Evolutionary conservation across 2,113 vertebrate species (phyloP), one percentile per base, ranked within the genome.

Genomic region (Macquaria ambigua): DNA sequence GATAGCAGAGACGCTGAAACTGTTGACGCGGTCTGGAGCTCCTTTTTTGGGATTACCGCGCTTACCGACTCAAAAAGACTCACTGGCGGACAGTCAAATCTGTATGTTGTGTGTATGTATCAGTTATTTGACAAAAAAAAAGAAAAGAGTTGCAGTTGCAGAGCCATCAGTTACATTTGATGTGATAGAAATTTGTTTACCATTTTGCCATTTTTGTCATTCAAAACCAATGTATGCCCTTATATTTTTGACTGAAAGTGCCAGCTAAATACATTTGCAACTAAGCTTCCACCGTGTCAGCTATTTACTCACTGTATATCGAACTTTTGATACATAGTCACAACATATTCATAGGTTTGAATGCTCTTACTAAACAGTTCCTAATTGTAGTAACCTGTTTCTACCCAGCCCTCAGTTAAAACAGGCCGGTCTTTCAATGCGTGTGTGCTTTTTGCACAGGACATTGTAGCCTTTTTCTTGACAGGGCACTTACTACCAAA

Each of bases 91-190:
- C 91, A 71, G 88, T 91, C 68, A 80, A 84, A 84, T 74, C 79
- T 95, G 68, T 91, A 83, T 92, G 92, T 95, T 87, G 90, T 91
- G 88, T 91, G 92, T 92, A 90, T 89, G 93, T 93, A 85, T 89
- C 90, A 77, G 81, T 88, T 88, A 93, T 74, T 87, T 79, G 70
- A 74, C 46, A 59, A 79, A 73, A 84, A 76, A 84, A 81, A 67
- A 74, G 31, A 72, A 56, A 81, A 70, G 67, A 58, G 73, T 75
- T 86, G 41, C 74, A 85, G 64, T 78, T 73, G 70, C 89, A 85
- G 79, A 92, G 78, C 76, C 89, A 89, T 90, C 85, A 79, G 82
- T 89, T 88, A 69, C 84, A 86, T 89, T 93, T 74, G 63, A 92
- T 90, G 89, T 92, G 90, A 86, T 88, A 87, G 81, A 87, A 82